These are phyloP conservation scores for Acromyrmex heyeri DNA, from an alignment of 1,140 invertebrate species.

Conservation along the genomic window DNA sequence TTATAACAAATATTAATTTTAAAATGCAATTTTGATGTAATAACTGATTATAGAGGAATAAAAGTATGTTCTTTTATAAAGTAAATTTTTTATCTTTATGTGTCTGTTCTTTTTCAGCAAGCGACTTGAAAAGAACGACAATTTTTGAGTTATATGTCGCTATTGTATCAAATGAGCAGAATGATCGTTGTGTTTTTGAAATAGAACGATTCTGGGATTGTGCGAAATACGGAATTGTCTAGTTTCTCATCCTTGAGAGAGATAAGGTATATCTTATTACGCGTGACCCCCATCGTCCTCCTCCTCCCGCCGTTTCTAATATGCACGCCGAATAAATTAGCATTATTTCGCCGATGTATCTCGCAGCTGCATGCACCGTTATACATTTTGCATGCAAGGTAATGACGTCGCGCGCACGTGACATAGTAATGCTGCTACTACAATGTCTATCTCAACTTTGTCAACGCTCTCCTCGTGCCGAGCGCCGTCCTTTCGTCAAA, in stretches of 20 bases:
- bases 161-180: too few species aligned
- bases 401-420: conserved; percentile 24
- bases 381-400: conserved; percentile 42
- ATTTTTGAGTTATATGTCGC: too few species aligned
- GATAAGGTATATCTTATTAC: conserved; percentile 24
- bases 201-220: neutral
- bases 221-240: conserved; percentile 5
- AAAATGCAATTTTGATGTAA: too few species aligned
- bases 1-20: too few species aligned
- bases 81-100: too few species aligned
- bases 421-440: neutral
- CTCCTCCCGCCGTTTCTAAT: conserved; percentile 7
- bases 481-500: conserved; percentile 23
- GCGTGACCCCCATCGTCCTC: neutral
- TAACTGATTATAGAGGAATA: too few species aligned
- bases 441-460: conserved; percentile 46
- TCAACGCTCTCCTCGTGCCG: neutral
- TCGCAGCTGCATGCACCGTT: conserved; percentile 12
- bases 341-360: conserved; percentile 45
- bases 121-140: too few species aligned
- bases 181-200: neutral
- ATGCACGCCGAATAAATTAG: conserved; percentile 64
- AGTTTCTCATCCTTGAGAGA: conserved; percentile 14
- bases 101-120: too few species aligned
- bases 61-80: too few species aligned